These are phyloP conservation scores for Neosalanx taihuensis DNA, from an alignment of 2,797 vertebrate genomes.

Conservation along the genomic window DNA sequence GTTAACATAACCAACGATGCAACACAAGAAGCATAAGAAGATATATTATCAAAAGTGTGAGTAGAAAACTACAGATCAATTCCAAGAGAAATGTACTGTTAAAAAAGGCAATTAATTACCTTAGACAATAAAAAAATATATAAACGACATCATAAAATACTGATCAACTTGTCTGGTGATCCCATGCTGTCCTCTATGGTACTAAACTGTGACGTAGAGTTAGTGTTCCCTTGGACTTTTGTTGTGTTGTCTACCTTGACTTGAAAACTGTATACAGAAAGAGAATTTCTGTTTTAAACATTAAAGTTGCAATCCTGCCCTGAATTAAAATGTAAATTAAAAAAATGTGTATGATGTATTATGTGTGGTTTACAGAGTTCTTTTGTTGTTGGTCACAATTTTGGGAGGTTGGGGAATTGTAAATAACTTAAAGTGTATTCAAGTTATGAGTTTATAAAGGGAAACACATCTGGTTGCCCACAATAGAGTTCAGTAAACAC, in stretches of 20 bases:
- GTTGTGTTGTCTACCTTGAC: conserved; percentile 15
- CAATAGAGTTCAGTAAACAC: not conserved
- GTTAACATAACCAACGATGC: too few relatives aligned
- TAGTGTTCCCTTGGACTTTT: conserved; percentile 4
- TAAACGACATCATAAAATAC: not conserved
- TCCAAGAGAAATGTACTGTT: not conserved
- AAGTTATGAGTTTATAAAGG: not conserved
- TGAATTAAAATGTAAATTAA: too few relatives aligned
- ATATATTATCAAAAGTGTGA: not conserved
- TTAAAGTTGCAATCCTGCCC: conserved; percentile 22
- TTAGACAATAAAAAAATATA: not conserved
- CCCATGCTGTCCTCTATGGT: not conserved
- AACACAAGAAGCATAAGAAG: not conserved
- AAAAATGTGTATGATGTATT: too few relatives aligned
- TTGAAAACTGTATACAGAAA: not conserved
- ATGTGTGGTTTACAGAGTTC: too few relatives aligned
- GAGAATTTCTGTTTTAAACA: conserved; percentile 10
- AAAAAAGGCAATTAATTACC: not conserved
- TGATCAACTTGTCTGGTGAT: not conserved
- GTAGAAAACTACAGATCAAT: not conserved
- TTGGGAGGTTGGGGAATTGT: not conserved
- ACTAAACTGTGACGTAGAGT: conserved; percentile 12
- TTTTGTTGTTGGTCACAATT: not conserved
- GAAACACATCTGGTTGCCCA: not conserved
- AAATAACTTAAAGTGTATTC: not conserved